These are phyloP conservation scores for Varanus komodoensis DNA, from an alignment of 2,113 vertebrate genomes.

Conservation along the genomic window DNA sequence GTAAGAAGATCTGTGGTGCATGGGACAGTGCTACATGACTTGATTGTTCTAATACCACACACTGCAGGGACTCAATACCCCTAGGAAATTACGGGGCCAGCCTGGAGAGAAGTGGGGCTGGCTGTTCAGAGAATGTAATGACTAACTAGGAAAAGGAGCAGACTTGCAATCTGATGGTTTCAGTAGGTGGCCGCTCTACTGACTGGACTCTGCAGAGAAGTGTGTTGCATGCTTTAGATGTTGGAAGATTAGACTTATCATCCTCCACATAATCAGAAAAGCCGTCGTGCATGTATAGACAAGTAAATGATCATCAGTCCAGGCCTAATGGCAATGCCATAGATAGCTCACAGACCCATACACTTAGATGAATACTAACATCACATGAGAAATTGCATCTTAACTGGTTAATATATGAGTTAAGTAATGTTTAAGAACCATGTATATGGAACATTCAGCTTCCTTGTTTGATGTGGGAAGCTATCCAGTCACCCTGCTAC, in stretches of 20 bases:
- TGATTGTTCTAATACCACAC: not conserved
- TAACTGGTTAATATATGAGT: not conserved
- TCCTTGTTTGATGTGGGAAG: not conserved
- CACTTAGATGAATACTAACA: not conserved
- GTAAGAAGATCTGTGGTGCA: conserved; percentile 1
- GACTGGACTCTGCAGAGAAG: not conserved
- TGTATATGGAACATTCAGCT: too few relatives aligned
- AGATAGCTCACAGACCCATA: not conserved
- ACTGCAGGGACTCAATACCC: not conserved
- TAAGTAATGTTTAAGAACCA: not conserved
- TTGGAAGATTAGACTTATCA: not conserved
- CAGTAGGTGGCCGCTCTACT: not conserved
- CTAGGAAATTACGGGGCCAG: not conserved
- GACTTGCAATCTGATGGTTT: not conserved
- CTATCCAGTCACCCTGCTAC: not conserved
- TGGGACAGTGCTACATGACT: not conserved
- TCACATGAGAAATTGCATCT: not conserved
- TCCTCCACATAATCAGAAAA: not conserved
- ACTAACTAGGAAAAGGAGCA: not conserved
- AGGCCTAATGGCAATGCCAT: not conserved
- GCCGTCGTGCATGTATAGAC: not conserved
- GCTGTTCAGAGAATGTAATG: not conserved
- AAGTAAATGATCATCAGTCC: not conserved
- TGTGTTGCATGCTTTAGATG: not conserved
- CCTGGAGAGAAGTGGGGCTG: too few relatives aligned